Base-by-base conservation (phyloP, 2,113 vertebrate genomes). In the Actinemys pallida region DNA sequence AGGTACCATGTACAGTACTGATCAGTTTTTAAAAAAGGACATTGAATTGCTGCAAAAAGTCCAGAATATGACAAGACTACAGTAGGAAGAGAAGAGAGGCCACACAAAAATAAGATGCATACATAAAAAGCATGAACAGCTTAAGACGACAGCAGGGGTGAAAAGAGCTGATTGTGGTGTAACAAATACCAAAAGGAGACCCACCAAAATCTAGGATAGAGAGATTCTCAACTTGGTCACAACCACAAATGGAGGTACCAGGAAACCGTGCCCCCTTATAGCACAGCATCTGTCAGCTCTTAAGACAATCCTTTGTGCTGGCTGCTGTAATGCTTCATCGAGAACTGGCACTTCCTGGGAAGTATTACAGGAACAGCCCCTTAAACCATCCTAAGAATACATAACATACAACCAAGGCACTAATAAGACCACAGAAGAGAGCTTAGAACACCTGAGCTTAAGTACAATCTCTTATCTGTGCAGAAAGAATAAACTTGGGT, bases 261-360 rank as follows among this genome's bases (percentile, higher is more conserved):
- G 45, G 35, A 52, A 72, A 88, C 9, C 75, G 90, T 0, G 39
- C 0, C 7, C 42, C 17, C 86, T 82, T 35, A 2, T 65, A 78
- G n/a, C 3, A 35, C 42, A 29, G 69, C 3, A 62, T 52, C 65
- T 29, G 25, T 76, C 42, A 56, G 35, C 27, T 39, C 20, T 17
- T 27, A 11, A 54, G 5, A 29, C 54, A 29, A 11, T 1, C 1
- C 27, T 78, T 45, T 16, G 25, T 57, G 39, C 42, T 59, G 13
- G 19, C 8, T 81, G 12, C 6, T 57, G 59, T 62, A 87, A 47
- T 19, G 59, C 25, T 25, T 82, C 8, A 81, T 35, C 10, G 2
- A 20, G 0, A 8, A 0, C 1, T 29, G 1, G 0, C 8, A 12
- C 8, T 62, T 29, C 42, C 84, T 0, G 2, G 20, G 9, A 90